A percentile compares a stretch with the other conserved stretches of the same genome.
phyloP scores from a whole-genome alignment of 2,888 invertebrate species.

The Serrognathus titanus region DNA sequence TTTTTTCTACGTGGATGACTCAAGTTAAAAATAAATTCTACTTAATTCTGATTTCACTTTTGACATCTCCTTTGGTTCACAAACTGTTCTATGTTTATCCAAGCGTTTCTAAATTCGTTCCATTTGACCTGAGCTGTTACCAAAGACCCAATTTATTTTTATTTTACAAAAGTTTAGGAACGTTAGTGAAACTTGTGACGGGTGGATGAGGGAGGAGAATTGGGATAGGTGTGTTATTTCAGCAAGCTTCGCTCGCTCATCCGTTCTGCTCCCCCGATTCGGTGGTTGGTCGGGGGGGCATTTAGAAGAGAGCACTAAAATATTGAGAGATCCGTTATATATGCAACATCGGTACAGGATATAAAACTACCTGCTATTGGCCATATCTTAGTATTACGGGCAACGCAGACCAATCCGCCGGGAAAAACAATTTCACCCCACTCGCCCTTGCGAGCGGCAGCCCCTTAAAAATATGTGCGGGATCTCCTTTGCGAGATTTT shows the following conservation, averaged over 20 bases:
- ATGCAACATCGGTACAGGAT: conserved; percentile 51
- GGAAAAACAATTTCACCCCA: conserved; percentile 48
- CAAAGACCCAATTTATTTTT: no score
- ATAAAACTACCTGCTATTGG: conserved; percentile 52
- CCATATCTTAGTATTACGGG: conserved; percentile 52
- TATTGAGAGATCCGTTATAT: conserved; percentile 50
- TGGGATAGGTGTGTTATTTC: neutral
- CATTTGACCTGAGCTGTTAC: no score
- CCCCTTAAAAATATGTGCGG: conserved; percentile 25
- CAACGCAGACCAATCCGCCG: conserved; percentile 43
- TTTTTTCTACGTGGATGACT: no score
- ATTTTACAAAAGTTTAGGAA: no score
- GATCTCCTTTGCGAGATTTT: neutral
- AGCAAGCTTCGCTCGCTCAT: conserved; percentile 14
- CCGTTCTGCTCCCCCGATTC: conserved; percentile 11
- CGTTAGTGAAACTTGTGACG: no score
- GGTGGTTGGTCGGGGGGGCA: conserved; percentile 18
- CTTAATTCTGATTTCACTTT: no score
- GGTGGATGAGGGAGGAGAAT: no score
- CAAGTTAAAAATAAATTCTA: no score
- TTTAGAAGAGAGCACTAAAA: conserved; percentile 43
- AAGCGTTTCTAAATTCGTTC: no score
- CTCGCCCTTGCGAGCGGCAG: conserved; percentile 13
- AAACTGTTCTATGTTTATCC: no score
- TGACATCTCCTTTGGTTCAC: no score